Base-by-base conservation (phyloP, 2,888 invertebrate species). In the Diloba caeruleocephala region DNA sequence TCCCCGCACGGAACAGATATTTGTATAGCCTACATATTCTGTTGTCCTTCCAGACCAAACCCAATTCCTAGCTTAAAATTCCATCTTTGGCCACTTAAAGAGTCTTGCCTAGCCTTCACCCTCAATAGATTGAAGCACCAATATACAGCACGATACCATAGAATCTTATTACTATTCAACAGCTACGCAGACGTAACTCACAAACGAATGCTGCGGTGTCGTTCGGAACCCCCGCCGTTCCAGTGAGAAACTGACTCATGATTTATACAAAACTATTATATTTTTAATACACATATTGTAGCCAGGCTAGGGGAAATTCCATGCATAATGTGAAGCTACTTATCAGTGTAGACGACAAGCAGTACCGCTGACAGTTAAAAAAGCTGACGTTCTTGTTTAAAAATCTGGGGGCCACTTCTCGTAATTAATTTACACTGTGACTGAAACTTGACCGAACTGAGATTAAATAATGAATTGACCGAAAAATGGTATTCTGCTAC, bases 261-360 rank as follows among this genome's bases (percentile, higher is more conserved):
- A 69, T 69, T 71, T 67, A 69, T 71, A 28, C 34, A 36, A 48
- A 49, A 67, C 57, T 66, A 65, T 69, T 42, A 59, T 32, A 15
- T 49, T 62, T 56, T 55, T 53, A 52, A 71, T 49, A 32, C 71
- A 36, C 41, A 44, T 21, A n/a, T 26, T 21, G 46, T 53, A 41
- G 57, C 37, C 25, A 32, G 17, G 17, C 28, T 42, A 25, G 26
- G 10, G 21, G 13, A 66, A 66, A 48, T 53, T 44, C 29, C 43
- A 53, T 48, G 67, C 37, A 53, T 60, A 53, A 60, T 65, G 23
- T 26, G 38, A 26, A 59, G 36, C 33, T 14, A 29, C 23, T 50
- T 41, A 60, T 50, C 21, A 21, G 21, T 21, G 7, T 21, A 21
- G 1, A 21, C 2, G 21, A 5, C 1, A 21, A 7, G 21, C 21